Percentiles rank a stretch among this genome's conserved stretches.
Conservation (phyloP, 2,797 vertebrate genomes). For the Liasis olivaceus region DNA sequence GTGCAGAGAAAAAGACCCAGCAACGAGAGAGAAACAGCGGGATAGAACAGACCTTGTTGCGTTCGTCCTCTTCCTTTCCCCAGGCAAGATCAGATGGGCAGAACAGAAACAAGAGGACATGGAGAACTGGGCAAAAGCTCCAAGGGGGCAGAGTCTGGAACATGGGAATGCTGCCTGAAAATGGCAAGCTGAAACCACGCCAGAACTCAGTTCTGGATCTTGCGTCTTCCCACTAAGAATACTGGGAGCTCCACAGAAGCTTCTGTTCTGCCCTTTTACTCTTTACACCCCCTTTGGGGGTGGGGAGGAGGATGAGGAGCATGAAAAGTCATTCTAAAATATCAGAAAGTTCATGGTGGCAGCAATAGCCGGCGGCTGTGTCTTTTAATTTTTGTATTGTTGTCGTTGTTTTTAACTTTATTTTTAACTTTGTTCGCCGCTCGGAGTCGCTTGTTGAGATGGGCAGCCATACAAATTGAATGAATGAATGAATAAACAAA, state of each 20-base stretch:
- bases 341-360: background rate
- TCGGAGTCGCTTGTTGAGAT: background rate
- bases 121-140: background rate
- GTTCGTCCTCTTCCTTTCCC: background rate
- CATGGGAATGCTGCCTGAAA: background rate
- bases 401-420: background rate
- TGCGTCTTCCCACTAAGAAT: background rate
- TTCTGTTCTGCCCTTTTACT: background rate
- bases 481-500: too few species aligned
- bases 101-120: background rate
- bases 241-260: background rate
- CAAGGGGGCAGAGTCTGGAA: background rate
- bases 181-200: background rate
- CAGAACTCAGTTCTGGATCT: background rate
- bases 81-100: background rate
- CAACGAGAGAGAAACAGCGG: background rate
- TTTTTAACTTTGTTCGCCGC: background rate
- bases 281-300: background rate
- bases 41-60: background rate
- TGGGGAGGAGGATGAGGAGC: background rate
- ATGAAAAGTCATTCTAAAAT: background rate
- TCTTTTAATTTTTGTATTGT: background rate
- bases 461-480: too few species aligned
- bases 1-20: background rate
- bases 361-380: background rate